Evolutionary conservation across 2,113 vertebrate genomes (phyloP).

Genomic region (Scortum barcoo): DNA sequence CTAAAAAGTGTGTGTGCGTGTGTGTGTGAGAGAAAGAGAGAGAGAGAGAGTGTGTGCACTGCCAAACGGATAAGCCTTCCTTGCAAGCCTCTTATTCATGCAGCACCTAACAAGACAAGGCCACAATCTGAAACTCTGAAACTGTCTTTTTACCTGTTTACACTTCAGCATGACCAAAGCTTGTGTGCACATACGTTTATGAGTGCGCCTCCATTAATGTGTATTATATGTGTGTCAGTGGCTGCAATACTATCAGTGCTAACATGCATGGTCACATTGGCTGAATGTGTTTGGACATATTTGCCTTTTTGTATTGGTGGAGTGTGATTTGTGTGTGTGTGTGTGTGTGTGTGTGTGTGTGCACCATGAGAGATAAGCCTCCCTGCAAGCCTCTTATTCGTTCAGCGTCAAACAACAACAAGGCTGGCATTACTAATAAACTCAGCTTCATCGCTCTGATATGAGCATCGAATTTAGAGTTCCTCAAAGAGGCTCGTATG

Average conservation of each 20-base stretch:
- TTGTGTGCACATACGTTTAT: slow-evolving; percentile 25
- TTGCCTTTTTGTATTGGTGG: slow-evolving; percentile 51
- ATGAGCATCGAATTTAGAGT: slow-evolving; percentile 51
- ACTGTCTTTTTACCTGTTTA: slow-evolving; percentile 59
- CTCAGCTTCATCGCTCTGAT: slow-evolving; percentile 51
- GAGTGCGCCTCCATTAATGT: slow-evolving; percentile 17
- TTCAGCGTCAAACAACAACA: slow-evolving; percentile 67
- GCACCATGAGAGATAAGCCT: slow-evolving; percentile 72
- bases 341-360: slow-evolving; percentile 25
- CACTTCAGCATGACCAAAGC: slow-evolving; percentile 50
- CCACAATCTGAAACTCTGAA: slow-evolving; percentile 53
- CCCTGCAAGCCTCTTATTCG: slow-evolving; percentile 69
- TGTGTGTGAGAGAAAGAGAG: background rate
- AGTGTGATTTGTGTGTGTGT: background rate
- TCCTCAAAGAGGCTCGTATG: slow-evolving; percentile 42
- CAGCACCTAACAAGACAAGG: slow-evolving; percentile 65
- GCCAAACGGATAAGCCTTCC: slow-evolving; percentile 73
- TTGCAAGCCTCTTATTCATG: slow-evolving; percentile 68
- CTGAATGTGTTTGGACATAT: slow-evolving; percentile 32
- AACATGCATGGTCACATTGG: slow-evolving; percentile 19
- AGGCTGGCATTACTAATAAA: slow-evolving; percentile 78
- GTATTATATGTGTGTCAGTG: background rate
- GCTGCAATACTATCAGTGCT: slow-evolving; percentile 19
- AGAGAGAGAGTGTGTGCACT: background rate
- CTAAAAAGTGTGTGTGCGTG: slow-evolving; percentile 33